Conservation (phyloP, 92 coral and sea anemone species). For the Phenganax marumi region DNA sequence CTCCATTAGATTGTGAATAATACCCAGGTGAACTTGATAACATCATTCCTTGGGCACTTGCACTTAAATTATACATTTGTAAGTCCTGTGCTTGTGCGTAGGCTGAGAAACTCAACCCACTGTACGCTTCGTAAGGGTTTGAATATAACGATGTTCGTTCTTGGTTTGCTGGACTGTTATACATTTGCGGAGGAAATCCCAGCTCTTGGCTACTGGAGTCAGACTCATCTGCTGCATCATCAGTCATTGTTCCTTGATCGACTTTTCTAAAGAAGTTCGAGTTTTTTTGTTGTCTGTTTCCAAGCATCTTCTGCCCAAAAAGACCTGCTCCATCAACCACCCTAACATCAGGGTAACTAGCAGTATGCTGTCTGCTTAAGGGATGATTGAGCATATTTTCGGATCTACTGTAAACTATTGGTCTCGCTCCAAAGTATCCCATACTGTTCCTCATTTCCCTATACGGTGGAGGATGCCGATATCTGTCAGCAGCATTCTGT, state of each 20-base stretch:
- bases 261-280: constrained; percentile 19
- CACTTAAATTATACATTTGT: constrained; percentile 1
- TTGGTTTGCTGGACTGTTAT: constrained; percentile 1
- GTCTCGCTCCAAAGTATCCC: constrained; percentile 11
- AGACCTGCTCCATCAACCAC: neutral
- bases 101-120: constrained; percentile 33
- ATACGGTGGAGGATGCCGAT: constrained; percentile 92
- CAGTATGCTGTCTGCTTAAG: constrained; percentile 8
- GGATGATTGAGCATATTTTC: constrained; percentile 16
- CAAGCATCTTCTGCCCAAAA: constrained; percentile 11
- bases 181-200: neutral
- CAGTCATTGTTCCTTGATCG: constrained; percentile 42
- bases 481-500: constrained; percentile 61
- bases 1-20: constrained; percentile 24
- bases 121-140: constrained; percentile 29
- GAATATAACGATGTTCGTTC: constrained; percentile 17
- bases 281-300: constrained; percentile 14
- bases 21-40: constrained; percentile 7
- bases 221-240: constrained; percentile 26
- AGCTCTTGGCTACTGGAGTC: constrained; percentile 16
- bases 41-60: neutral
- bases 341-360: constrained; percentile 24
- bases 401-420: constrained; percentile 34
- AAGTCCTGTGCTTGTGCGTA: constrained; percentile 22
- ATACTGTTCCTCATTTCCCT: constrained; percentile 65